phyloP scores from a whole-genome alignment of 2,113 vertebrate genomes.

The Nipponia nippon region DNA sequence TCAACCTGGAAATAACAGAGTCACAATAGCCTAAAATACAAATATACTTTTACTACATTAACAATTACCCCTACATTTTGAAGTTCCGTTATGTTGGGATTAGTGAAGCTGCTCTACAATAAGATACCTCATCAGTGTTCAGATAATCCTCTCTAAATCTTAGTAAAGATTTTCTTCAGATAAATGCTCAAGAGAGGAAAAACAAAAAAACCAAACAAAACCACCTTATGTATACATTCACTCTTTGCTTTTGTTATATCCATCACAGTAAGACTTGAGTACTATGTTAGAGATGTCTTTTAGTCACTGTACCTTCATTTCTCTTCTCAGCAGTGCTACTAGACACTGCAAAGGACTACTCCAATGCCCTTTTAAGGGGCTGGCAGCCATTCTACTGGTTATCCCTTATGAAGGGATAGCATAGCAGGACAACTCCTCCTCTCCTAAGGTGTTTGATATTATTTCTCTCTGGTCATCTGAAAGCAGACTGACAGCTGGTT shows the following conservation, averaged over 20 bases:
- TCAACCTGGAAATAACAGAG: background rate
- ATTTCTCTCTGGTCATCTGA: background rate
- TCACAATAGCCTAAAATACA: background rate
- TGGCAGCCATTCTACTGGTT: background rate
- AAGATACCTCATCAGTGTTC: background rate
- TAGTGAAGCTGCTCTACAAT: background rate
- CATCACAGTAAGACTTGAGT: background rate
- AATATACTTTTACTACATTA: background rate
- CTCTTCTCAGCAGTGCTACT: background rate
- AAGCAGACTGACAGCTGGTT: background rate
- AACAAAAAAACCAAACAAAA: fast-evolving
- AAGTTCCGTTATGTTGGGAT: background rate
- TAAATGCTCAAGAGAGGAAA: background rate
- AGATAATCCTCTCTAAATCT: background rate
- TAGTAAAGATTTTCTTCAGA: background rate
- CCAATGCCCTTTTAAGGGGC: background rate
- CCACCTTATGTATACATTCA: background rate
- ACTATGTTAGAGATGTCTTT: background rate
- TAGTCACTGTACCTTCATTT: background rate
- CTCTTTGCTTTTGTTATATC: background rate
- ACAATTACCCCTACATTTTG: fast-evolving
- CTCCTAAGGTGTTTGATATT: background rate
- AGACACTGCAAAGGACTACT: background rate
- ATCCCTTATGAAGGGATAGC: background rate
- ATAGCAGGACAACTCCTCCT: background rate